Base-by-base conservation (phyloP, 2,113 vertebrate species). In the Seriola dumerili region DNA sequence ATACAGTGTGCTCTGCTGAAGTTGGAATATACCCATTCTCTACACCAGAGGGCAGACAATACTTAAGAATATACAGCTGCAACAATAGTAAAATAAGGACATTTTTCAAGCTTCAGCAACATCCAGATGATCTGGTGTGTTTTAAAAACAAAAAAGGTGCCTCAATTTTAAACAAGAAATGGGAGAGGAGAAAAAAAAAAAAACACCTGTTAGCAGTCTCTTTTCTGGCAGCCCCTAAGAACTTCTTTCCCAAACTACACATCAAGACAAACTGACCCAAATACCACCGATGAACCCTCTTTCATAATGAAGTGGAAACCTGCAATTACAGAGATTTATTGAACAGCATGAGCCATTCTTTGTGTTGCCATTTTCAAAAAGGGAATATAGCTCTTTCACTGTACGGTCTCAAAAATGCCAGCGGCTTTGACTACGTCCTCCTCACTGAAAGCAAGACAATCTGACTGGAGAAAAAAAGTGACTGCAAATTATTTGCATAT, bases 1-100 rank as follows among this genome's bases (percentile, higher is more conserved):
- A 29, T 29, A 29, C 29, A 29, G 29, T 29, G 2, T 2, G 29
- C 29, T 16, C 5, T 25, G 7, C 16, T 54, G n/a, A 52, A 34
- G 58, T 13, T n/a, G 8, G 12, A 72, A 21, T 9, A 59, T 80
- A 44, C 68, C 17, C 3, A 21, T 58, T 72, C 1, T 64, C 16
- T 10, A 55, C 93, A 92, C 86, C 67, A 92, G 92, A 83, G 91
- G 93, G 91, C 91, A 90, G 84, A 52, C 52, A 38, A 61, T 6
- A 13, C 55, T 40, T 14, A 66, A 11, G 1, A 62, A 74, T 59
- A 19, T 0, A 62, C 0, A 81, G 7, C 0, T 65, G 9, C 4
- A 80, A 17, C 8, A 72, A 40, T 34, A 54, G 8, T 13, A 25
- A 57, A 70, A 44, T 29, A 25, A 23, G 1, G 34, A 38, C 6